These are phyloP conservation scores for Phrynosoma platyrhinos DNA, from an alignment of 2,113 vertebrate species.

Conservation along the genomic window DNA sequence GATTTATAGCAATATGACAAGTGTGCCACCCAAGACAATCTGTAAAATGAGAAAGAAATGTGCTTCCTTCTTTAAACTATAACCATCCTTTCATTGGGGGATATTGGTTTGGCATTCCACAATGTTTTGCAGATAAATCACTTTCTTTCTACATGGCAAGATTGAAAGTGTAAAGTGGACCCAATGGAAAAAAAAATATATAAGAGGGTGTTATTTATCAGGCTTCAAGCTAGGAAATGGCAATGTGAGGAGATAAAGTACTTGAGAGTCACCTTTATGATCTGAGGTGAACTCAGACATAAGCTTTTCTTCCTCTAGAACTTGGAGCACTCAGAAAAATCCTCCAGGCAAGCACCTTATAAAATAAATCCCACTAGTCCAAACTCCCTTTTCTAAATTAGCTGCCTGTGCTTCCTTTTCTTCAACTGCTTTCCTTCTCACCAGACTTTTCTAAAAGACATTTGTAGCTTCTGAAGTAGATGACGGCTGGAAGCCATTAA, in stretches of 20 bases:
- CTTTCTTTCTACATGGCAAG: neutral
- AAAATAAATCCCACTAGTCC: conserved; percentile 37
- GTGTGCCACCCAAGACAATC: conserved; percentile 14
- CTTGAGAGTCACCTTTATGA: conserved; percentile 28
- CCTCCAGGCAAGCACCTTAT: conserved; percentile 35
- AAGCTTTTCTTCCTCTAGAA: conserved; percentile 33
- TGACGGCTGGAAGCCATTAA: conserved; percentile 35
- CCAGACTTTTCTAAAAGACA: conserved; percentile 39
- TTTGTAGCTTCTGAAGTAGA: conserved; percentile 9
- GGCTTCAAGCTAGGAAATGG: conserved; percentile 37
- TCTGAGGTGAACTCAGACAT: conserved; percentile 21
- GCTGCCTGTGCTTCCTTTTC: conserved; percentile 1
- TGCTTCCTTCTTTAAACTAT: conserved; percentile 24
- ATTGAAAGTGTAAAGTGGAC: neutral
- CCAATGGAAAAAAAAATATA: conserved; percentile 22
- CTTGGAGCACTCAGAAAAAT: conserved; percentile 41
- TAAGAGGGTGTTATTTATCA: neutral
- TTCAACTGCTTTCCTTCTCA: conserved; percentile 14
- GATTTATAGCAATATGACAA: conserved; percentile 1
- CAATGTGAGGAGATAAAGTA: conserved; percentile 32
- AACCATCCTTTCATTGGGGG: conserved; percentile 2
- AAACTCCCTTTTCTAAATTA: conserved; percentile 10
- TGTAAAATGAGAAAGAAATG: conserved; percentile 17
- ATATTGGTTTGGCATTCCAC: neutral
- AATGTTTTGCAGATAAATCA: conserved; percentile 33